phyloP scores from a whole-genome alignment of 2,113 vertebrate species.

The Urocynchramus pylzowi region DNA sequence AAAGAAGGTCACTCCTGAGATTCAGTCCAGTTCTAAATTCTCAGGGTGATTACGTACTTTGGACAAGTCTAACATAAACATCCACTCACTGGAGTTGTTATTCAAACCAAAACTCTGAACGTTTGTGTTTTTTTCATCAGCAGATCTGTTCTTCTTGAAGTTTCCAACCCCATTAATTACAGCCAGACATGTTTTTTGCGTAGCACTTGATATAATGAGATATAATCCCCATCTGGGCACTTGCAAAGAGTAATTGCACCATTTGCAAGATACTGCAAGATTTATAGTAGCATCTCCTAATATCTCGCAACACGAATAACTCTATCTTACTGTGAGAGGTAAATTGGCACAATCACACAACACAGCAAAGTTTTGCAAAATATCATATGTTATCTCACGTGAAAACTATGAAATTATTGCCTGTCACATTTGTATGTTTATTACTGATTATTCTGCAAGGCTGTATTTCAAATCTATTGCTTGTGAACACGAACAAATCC shows the following conservation, averaged over 20 bases:
- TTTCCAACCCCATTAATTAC: slow-evolving; percentile 41
- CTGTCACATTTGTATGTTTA: neutral
- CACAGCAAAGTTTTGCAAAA: neutral
- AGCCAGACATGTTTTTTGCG: slow-evolving; percentile 21
- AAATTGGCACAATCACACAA: neutral
- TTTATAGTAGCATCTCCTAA: slow-evolving; percentile 36
- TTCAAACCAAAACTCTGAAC: neutral
- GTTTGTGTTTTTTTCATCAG: slow-evolving; percentile 18
- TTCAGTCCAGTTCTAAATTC: neutral
- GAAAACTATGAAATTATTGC: slow-evolving; percentile 45
- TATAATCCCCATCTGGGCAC: slow-evolving; percentile 53
- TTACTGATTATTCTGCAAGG: slow-evolving; percentile 21
- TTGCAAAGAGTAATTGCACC: slow-evolving; percentile 42
- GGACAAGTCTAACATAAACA: slow-evolving; percentile 25
- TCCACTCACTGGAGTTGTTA: neutral
- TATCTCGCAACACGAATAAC: neutral
- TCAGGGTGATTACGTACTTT: slow-evolving; percentile 7
- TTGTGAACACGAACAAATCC: neutral
- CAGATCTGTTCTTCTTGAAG: slow-evolving; percentile 25
- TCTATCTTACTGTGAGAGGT: neutral
- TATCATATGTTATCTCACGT: neutral
- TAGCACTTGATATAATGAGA: slow-evolving; percentile 43
- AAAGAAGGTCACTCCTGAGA: neutral
- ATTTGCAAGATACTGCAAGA: slow-evolving; percentile 35
- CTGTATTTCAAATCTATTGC: slow-evolving; percentile 28